phyloP scores from a whole-genome alignment of 2,797 vertebrate genomes.

The Dendrocincla tyrannina region DNA sequence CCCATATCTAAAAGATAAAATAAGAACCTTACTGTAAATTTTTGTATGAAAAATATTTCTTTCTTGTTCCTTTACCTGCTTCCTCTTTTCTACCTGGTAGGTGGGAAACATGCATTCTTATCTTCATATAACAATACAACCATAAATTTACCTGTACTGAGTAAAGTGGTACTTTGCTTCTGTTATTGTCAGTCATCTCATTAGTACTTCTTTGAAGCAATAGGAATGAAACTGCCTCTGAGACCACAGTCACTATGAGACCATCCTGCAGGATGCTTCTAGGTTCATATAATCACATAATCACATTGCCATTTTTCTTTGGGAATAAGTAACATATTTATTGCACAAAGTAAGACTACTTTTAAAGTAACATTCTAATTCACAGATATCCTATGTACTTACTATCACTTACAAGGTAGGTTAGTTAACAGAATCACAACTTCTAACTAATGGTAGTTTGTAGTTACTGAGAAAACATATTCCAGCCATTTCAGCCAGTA shows the following conservation, averaged over 20 bases:
- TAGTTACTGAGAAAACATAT: neutral
- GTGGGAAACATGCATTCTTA: neutral
- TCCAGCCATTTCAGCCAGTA: neutral
- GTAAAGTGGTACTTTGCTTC: neutral
- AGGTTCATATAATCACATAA: neutral
- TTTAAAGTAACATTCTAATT: neutral
- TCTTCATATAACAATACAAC: neutral
- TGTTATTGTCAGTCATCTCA: neutral
- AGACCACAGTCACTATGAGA: neutral
- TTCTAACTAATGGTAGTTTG: neutral
- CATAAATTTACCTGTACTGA: neutral
- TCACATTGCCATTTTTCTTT: neutral
- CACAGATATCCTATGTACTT: neutral
- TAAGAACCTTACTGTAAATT: neutral
- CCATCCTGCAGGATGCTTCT: neutral
- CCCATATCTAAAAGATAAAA: neutral
- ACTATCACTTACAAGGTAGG: neutral
- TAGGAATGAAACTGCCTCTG: neutral
- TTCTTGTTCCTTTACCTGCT: neutral
- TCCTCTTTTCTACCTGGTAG: neutral
- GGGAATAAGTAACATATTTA: neutral
- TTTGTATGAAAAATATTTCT: neutral
- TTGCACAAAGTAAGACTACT: neutral
- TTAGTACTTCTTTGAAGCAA: neutral
- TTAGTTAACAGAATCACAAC: neutral